These are phyloP conservation scores for Narcine bancroftii DNA, from an alignment of 2,113 vertebrate species.

Conservation along the genomic window DNA sequence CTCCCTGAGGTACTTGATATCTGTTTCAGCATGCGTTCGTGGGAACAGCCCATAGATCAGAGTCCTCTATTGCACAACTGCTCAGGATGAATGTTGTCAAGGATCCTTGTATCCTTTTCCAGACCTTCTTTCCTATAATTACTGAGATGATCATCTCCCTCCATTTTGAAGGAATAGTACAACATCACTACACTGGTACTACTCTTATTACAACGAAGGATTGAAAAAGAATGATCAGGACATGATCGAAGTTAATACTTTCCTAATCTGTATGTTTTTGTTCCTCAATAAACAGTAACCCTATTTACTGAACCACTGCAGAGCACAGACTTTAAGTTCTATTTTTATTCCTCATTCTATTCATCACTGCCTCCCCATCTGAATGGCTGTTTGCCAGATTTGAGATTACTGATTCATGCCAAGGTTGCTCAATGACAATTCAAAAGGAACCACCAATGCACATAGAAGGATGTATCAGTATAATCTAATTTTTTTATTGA, in stretches of 20 bases:
- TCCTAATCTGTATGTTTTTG: neutral
- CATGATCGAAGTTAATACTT: neutral
- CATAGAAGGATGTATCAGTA: neutral
- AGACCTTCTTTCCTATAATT: too few relatives aligned
- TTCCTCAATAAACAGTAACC: neutral
- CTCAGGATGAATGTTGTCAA: too few relatives aligned
- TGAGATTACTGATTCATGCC: neutral
- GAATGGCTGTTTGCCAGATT: neutral
- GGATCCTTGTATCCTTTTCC: too few relatives aligned
- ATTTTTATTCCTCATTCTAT: constrained; percentile 8
- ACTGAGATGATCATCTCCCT: too few relatives aligned
- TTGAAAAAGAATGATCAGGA: too few relatives aligned
- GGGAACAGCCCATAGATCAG: too few relatives aligned
- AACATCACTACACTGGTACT: too few relatives aligned
- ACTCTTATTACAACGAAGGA: too few relatives aligned
- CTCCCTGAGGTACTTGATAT: too few relatives aligned
- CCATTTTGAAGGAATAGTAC: too few relatives aligned
- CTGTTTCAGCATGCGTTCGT: too few relatives aligned
- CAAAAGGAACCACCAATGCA: neutral
- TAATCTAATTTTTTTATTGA: neutral
- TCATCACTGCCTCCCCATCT: neutral
- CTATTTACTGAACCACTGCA: neutral
- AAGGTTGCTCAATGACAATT: constrained; percentile 11
- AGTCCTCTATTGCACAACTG: too few relatives aligned
- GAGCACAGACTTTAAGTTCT: neutral